These are phyloP conservation scores for Doris montereyensis DNA, from an alignment of 2,888 invertebrate genomes.

Conservation along the genomic window DNA sequence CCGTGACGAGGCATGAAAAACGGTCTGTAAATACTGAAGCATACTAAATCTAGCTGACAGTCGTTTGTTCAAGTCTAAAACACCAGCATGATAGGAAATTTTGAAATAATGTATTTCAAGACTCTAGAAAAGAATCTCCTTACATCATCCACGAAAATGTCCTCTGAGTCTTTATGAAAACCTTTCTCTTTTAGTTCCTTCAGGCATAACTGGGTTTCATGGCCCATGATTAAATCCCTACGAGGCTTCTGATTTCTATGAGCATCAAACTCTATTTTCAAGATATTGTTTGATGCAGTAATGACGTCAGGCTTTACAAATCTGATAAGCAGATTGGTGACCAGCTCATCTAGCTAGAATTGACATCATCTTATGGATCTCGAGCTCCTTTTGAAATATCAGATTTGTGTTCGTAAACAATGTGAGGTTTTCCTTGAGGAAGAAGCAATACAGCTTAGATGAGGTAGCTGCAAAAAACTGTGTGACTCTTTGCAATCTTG, in stretches of 20 bases:
- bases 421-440: neutral
- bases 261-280: neutral
- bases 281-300: neutral
- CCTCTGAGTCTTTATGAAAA: too few species aligned
- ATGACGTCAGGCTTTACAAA: neutral
- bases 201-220: neutral
- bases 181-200: neutral
- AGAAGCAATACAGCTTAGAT: neutral
- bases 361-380: neutral
- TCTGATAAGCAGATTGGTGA: neutral
- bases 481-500: neutral
- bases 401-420: neutral
- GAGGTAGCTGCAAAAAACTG: neutral
- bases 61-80: too few species aligned
- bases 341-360: neutral
- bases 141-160: too few species aligned
- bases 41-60: too few species aligned
- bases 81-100: too few species aligned
- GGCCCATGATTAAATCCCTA: neutral
- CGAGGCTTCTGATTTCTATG: neutral
- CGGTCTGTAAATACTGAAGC: too few species aligned
- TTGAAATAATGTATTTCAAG: too few species aligned
- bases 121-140: too few species aligned
- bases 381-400: neutral
- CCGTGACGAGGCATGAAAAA: too few species aligned